Base-by-base conservation (phyloP, 2,113 vertebrate genomes). In the Prinia subflava region DNA sequence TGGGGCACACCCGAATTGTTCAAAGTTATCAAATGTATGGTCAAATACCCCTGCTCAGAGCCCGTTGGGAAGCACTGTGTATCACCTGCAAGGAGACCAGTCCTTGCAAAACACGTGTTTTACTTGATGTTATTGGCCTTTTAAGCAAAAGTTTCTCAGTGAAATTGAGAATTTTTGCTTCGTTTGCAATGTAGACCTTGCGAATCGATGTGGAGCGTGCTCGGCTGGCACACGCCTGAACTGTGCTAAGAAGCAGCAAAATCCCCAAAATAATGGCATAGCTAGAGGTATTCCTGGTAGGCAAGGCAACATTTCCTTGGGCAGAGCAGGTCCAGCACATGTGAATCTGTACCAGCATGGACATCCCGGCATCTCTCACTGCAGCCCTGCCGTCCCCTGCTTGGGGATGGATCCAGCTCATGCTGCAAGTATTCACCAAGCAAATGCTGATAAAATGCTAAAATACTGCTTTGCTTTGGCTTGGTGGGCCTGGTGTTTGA, bases 201-300 rank as follows among this genome's bases (percentile, higher is more conserved):
- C 9, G 21, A 52, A 80, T 56, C 2, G 0, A 18, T 60, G 15
- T 22, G 35, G 30, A 2, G 4, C 0, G 0, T 53, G 22, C 62
- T 86, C 6, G 4, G 21, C 46, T 0, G 0, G 25, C 4, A 1
- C 42, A 14, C 0, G 0, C 41, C 14, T 20, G 3, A 21, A 8
- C 27, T 42, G 1, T 1, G 3, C 41, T 52, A 28, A 28, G 16
- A 68, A 74, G 41, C 1, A 3, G 22, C 49, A 7, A 35, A 47
- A n/a, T 64, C 28, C 67, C 24, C 8, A 52, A 64, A 69, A 31
- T 65, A 76, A 60, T 23, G 49, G 5, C 25, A 15, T 21, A 5
- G 6, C 42, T 85, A 13, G 24, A 63, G n/a, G 42, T 83, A 33
- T 76, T 71, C 56, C 70, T 71, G 19, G 14, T 9, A 42, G 52